phyloP scores from a whole-genome alignment of 2,113 vertebrate species.

The Vimba vimba region DNA sequence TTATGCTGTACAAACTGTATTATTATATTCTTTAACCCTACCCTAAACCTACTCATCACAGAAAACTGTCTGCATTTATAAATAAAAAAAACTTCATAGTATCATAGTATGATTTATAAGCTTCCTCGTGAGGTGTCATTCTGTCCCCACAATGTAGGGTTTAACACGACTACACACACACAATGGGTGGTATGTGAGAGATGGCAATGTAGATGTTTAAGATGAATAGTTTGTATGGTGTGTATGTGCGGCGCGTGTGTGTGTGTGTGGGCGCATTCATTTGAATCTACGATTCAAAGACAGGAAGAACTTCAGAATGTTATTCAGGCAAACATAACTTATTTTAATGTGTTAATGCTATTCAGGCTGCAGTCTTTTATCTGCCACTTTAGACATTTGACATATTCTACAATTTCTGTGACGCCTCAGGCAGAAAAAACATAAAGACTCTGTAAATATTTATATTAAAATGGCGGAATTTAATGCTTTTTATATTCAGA shows the following conservation, averaged over 20 bases:
- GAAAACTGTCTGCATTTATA: too few species aligned
- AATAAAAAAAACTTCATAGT: too few species aligned
- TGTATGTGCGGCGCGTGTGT: too few species aligned
- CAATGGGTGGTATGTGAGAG: neutral
- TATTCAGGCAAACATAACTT: conserved; percentile 15
- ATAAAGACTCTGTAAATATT: conserved; percentile 25
- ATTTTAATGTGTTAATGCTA: conserved; percentile 15
- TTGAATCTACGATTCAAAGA: neutral
- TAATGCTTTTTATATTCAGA: conserved; percentile 23
- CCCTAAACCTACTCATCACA: too few species aligned
- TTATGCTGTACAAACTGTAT: too few species aligned
- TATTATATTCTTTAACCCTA: too few species aligned
- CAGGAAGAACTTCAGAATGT: neutral
- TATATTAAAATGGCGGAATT: conserved; percentile 32
- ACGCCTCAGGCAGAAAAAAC: conserved; percentile 1
- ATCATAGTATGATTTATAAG: too few species aligned
- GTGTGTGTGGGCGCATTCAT: neutral
- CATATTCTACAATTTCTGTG: neutral
- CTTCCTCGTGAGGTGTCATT: too few species aligned
- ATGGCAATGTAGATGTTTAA: neutral
- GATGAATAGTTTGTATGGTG: neutral
- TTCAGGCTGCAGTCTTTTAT: conserved; percentile 22
- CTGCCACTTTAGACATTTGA: conserved; percentile 23
- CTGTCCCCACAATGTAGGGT: too few species aligned
- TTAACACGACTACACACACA: too few species aligned